phyloP scores from a whole-genome alignment of 2,797 vertebrate genomes.

The Hemitrygon akajei region DNA sequence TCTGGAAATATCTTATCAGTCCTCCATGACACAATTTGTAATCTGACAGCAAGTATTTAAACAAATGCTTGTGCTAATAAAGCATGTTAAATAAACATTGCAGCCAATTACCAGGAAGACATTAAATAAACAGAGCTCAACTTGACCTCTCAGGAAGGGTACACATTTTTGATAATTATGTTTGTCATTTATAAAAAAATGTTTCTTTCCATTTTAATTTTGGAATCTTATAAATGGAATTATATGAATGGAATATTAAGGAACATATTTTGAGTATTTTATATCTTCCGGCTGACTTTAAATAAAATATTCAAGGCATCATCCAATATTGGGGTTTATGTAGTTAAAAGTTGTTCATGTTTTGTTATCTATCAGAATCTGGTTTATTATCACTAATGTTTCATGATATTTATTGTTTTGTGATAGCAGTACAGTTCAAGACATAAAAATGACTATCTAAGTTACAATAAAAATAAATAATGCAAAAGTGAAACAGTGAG shows the following conservation, averaged over 20 bases:
- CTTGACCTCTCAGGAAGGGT: constrained; percentile 25
- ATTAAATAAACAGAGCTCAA: constrained; percentile 40
- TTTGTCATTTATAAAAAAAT: background rate
- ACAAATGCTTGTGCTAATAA: constrained; percentile 25
- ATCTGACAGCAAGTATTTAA: constrained; percentile 25
- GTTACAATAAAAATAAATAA: too few relatives aligned
- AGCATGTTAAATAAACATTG: constrained; percentile 28
- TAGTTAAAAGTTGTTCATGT: background rate
- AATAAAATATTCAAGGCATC: background rate
- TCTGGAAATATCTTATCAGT: constrained; percentile 11
- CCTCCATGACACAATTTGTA: constrained; percentile 20
- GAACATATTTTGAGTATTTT: background rate
- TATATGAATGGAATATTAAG: background rate
- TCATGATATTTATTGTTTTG: too few relatives aligned
- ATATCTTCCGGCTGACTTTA: background rate
- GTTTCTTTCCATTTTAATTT: background rate
- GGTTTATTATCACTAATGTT: too few relatives aligned
- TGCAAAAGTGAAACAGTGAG: too few relatives aligned
- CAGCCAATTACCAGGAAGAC: constrained; percentile 39
- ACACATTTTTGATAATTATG: background rate
- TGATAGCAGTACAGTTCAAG: too few relatives aligned
- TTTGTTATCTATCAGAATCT: background rate
- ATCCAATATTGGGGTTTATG: background rate
- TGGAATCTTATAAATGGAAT: background rate
- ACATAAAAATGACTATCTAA: too few relatives aligned